A percentile compares a stretch with the other conserved stretches of the same genome.
phyloP scores from a whole-genome alignment of 1,140 invertebrate species.

The Drosophila fuyamai region DNA sequence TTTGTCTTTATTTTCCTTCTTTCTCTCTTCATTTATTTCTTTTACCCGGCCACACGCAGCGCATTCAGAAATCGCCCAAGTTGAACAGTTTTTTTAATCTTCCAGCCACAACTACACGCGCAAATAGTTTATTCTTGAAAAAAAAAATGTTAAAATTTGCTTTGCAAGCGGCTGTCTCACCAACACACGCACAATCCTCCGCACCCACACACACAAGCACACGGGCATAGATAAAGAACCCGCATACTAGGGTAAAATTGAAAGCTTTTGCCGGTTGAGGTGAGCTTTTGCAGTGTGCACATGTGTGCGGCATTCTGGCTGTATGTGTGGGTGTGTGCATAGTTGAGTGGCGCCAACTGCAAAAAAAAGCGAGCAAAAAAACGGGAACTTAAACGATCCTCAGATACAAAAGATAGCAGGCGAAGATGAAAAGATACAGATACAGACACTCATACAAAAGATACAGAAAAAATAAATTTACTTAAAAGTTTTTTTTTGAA shows the following conservation, averaged over 20 bases:
- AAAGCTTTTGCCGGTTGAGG: conserved; percentile 55
- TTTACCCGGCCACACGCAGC: conserved; percentile 15
- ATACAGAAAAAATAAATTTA: conserved; percentile 19
- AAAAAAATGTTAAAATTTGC: conserved; percentile 61
- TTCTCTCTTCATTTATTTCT: not conserved
- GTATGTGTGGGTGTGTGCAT: conserved; percentile 39
- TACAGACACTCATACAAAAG: conserved; percentile 9
- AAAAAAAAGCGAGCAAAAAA: conserved; percentile 43
- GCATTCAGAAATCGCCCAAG: conserved; percentile 40
- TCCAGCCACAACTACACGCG: conserved; percentile 42
- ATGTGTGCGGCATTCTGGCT: conserved; percentile 31
- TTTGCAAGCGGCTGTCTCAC: conserved; percentile 50
- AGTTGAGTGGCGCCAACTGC: conserved; percentile 61
- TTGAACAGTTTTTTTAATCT: conserved; percentile 30
- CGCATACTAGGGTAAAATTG: conserved; percentile 20
- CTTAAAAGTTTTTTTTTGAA: conserved; percentile 25
- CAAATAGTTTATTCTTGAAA: conserved; percentile 50
- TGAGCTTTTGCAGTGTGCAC: conserved; percentile 54
- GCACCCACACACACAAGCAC: conserved; percentile 14
- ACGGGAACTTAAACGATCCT: conserved; percentile 53
- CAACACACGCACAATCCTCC: conserved; percentile 23
- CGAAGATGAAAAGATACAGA: conserved; percentile 37
- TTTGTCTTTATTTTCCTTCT: not conserved
- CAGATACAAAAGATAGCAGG: conserved; percentile 24
- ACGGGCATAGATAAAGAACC: conserved; percentile 43